Evolutionary conservation across 2,888 invertebrate genomes (phyloP).

Genomic region (Ophioninae sp.): DNA sequence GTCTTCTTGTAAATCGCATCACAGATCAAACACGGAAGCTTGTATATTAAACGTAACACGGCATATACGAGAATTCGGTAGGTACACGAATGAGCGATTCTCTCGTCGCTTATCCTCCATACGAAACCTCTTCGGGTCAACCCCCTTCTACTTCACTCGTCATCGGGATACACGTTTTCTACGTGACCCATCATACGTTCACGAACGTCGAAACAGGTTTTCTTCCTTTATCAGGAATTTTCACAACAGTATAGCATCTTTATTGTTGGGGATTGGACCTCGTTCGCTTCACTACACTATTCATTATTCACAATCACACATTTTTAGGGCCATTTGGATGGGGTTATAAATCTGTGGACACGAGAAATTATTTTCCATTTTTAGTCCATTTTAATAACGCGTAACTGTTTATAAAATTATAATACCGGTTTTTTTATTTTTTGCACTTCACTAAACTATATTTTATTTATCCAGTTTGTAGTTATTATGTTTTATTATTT

Average conservation of each 20-base stretch:
- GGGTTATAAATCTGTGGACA: too few species aligned
- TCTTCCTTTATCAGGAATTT: neutral
- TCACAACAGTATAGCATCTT: neutral
- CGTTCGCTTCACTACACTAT: too few species aligned
- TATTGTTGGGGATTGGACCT: neutral
- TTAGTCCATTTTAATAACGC: too few species aligned
- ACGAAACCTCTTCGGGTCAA: slow-evolving; percentile 58
- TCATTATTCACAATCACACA: too few species aligned
- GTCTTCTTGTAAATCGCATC: slow-evolving; percentile 79
- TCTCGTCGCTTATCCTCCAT: slow-evolving; percentile 71
- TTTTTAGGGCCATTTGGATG: too few species aligned
- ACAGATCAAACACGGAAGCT: slow-evolving; percentile 79
- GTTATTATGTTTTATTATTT: too few species aligned
- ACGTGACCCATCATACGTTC: neutral
- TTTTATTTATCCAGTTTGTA: too few species aligned
- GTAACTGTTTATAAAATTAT: too few species aligned
- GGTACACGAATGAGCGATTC: slow-evolving; percentile 49
- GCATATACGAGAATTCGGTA: slow-evolving; percentile 30
- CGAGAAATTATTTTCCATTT: too few species aligned
- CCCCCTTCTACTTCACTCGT: slow-evolving; percentile 16
- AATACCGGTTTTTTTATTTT: too few species aligned
- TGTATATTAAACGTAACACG: slow-evolving; percentile 79
- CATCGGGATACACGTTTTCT: slow-evolving; percentile 3
- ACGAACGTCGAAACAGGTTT: neutral
- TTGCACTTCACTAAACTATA: too few species aligned